Conservation (phyloP, 2,888 invertebrate species). For the Herminia tarsipennalis region DNA sequence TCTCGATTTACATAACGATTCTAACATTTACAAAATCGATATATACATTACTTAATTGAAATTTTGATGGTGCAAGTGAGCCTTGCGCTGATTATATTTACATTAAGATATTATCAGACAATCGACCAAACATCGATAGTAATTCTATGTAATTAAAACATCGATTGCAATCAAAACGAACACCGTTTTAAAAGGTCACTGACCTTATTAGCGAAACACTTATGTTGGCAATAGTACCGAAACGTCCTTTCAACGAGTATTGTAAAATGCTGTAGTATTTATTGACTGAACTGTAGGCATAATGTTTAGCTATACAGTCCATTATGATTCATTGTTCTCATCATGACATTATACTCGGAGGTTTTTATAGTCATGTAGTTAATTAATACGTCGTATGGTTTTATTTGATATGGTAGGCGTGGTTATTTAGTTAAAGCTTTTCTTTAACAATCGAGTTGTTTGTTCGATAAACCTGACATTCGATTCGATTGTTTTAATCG, state of each 20-base stretch:
- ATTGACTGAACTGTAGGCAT: slow-evolving; percentile 52
- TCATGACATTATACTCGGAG: slow-evolving; percentile 65
- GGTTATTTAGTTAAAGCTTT: slow-evolving; percentile 38
- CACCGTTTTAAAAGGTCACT: slow-evolving; percentile 55
- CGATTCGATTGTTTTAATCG: background rate
- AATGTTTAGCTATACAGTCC: slow-evolving; percentile 54
- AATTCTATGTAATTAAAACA: slow-evolving; percentile 39
- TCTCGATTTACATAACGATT: background rate
- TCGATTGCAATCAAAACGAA: slow-evolving; percentile 39
- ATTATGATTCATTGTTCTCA: slow-evolving; percentile 72
- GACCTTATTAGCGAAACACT: slow-evolving; percentile 65
- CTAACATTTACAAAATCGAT: background rate
- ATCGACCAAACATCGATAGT: slow-evolving; percentile 31
- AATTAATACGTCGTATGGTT: slow-evolving; percentile 69
- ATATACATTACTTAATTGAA: background rate
- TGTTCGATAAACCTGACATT: background rate
- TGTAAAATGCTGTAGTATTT: slow-evolving; percentile 30
- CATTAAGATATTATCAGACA: slow-evolving; percentile 40
- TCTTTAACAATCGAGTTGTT: slow-evolving; percentile 11
- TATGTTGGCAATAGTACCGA: slow-evolving; percentile 60
- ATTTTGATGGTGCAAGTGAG: background rate
- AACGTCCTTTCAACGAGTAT: slow-evolving; percentile 33
- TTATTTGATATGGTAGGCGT: slow-evolving; percentile 69
- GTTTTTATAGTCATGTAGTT: slow-evolving; percentile 68
- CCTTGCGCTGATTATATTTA: slow-evolving; percentile 26